Evolutionary conservation across 2,888 invertebrate species (phyloP), one percentile per base, ranked within the genome.

Genomic region (Scaeva pyrastri): DNA sequence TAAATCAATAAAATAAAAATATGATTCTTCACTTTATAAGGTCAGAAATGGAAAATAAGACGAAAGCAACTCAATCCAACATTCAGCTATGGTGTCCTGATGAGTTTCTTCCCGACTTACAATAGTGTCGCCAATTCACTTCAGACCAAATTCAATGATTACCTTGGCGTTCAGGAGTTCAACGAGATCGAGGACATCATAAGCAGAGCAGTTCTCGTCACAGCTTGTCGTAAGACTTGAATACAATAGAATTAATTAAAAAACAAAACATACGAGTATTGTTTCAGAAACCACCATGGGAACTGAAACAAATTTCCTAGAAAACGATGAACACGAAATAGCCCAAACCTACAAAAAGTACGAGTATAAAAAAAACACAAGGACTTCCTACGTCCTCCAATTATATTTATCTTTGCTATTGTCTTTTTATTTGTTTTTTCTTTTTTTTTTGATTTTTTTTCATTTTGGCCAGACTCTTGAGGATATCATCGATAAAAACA

Each of bases 21-120:
- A 36, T 31, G 0, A 12, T 68, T 70, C 73, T 19, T 58, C 10
- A 11, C 48, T 70, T 62, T 43, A n/a, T n/a, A 48, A 91, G 91
- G 91, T n/a, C 89, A 90, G 43, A 89, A 91, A 73, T 91, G 91
- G 91, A 92, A 92, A 84, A 88, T 90, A 48, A 90, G 91, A 0
- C 89, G 92, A 60, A 91, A 90, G 76, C 91, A 91, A 71, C 88
- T 91, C 7, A 92, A 92, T 89, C 91, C 91, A 0, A 90, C 91
- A 50, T 91, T 91, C 78, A 90, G 90, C 77, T 91, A 91, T 72
- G 90, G 89, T 45, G 90, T 91, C 21, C 90, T 91, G 39, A 87
- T 90, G 74, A 90, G 90, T 70, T 91, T 91, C 85, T 90, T 92
- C 52, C 89, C 90, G 58, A 90, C 90, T 14, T 91, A 90, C 86